These are phyloP conservation scores for Uropetala carovei DNA, from an alignment of 2,888 invertebrate genomes.

Conservation along the genomic window DNA sequence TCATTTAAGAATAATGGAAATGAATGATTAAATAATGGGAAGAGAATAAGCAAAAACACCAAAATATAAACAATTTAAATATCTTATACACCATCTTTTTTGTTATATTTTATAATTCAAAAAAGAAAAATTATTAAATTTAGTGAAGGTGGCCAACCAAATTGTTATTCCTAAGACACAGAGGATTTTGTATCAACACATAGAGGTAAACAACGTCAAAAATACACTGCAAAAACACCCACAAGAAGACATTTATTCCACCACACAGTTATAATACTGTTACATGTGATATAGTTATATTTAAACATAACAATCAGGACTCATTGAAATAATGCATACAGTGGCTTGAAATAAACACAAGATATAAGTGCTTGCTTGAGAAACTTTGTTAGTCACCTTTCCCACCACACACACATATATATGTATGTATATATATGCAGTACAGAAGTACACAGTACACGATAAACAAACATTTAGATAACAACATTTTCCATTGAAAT, in stretches of 20 bases:
- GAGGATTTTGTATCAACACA: background rate
- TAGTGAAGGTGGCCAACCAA: conserved; percentile 12
- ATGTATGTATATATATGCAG: conserved; percentile 53
- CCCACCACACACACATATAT: conserved; percentile 60
- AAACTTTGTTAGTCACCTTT: conserved; percentile 61
- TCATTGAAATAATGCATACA: conserved; percentile 60
- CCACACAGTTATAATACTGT: conserved; percentile 64
- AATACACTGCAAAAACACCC: conserved; percentile 52
- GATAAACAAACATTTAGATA: conserved; percentile 64
- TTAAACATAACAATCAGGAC: conserved; percentile 64
- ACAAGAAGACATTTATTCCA: conserved; percentile 64
- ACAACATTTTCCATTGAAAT: conserved; percentile 63
- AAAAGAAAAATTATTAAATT: background rate
- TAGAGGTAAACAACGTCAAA: background rate
- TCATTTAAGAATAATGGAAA: background rate
- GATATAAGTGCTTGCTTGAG: conserved; percentile 57
- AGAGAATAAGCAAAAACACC: conserved; percentile 8
- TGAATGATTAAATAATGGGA: background rate
- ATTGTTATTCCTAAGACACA: background rate
- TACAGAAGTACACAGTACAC: conserved; percentile 57
- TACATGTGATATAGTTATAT: conserved; percentile 64
- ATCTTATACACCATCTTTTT: background rate
- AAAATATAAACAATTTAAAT: conserved; percentile 18
- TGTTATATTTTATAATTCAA: background rate
- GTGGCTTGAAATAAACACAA: conserved; percentile 61